Evolutionary conservation across 2,888 invertebrate genomes (phyloP).

Genomic region (Lithophane semibrunnea): DNA sequence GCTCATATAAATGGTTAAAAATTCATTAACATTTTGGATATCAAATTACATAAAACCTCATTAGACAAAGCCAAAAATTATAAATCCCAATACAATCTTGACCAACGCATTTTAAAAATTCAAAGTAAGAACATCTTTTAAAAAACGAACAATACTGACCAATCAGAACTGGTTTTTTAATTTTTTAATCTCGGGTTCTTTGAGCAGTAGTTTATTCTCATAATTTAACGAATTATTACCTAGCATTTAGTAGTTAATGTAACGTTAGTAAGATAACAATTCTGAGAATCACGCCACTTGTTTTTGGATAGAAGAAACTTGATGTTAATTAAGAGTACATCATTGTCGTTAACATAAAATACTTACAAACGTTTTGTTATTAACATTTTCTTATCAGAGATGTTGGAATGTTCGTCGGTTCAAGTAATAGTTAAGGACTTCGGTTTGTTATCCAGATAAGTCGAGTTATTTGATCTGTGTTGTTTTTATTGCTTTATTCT

Average conservation of each 20-base stretch:
- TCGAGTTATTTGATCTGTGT: conserved; percentile 68
- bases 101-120: conserved; percentile 76
- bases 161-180: conserved; percentile 55
- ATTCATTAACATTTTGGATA: conserved; percentile 50
- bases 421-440: conserved; percentile 39
- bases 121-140: conserved; percentile 44
- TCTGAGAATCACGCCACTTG: conserved; percentile 83
- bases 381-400: conserved; percentile 49
- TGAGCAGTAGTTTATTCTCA: conserved; percentile 72
- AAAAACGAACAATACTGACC: conserved; percentile 63
- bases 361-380: conserved; percentile 52
- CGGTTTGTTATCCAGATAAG: conserved; percentile 65
- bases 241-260: conserved; percentile 75
- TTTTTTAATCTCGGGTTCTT: conserved; percentile 57
- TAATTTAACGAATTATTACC: conserved; percentile 81
- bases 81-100: conserved; percentile 50
- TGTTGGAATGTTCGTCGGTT: conserved; percentile 46
- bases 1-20: conserved; percentile 43
- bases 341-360: conserved; percentile 77
- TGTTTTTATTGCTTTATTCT: conserved; percentile 59
- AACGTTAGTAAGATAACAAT: conserved; percentile 84
- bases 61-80: conserved; percentile 61
- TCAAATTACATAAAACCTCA: conserved; percentile 58
- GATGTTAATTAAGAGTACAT: conserved; percentile 64
- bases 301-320: conserved; percentile 73